Evolutionary conservation across 2,888 invertebrate genomes (phyloP).

Genomic region (Caenorhabditis panamensis): DNA sequence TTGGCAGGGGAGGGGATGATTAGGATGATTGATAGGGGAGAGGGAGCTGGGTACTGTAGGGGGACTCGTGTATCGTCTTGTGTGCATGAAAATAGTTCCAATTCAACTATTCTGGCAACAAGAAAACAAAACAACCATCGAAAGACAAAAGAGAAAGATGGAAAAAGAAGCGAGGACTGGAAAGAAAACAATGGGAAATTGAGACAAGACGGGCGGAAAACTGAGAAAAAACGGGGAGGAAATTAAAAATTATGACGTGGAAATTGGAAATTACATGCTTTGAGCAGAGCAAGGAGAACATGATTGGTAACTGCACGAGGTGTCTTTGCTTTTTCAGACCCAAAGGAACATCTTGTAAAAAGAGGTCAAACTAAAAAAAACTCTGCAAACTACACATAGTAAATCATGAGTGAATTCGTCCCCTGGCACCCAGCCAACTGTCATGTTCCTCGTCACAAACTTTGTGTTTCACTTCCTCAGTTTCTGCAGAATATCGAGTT

Average conservation of each 20-base stretch:
- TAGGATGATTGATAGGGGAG: neutral
- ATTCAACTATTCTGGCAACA: neutral
- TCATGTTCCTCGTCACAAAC: conserved; percentile 6
- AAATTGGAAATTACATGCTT: conserved; percentile 9
- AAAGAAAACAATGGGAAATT: neutral
- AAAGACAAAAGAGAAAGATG: neutral
- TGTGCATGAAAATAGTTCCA: too few species aligned
- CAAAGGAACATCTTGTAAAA: too few species aligned
- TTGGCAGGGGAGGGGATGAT: too few species aligned
- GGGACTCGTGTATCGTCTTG: too few species aligned
- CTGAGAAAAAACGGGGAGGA: neutral
- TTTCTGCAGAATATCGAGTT: neutral
- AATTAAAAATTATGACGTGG: conserved; percentile 39
- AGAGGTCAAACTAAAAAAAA: neutral
- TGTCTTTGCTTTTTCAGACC: too few species aligned
- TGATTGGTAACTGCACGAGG: too few species aligned
- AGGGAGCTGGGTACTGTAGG: neutral
- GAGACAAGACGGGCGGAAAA: neutral
- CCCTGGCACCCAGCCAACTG: conserved; percentile 16
- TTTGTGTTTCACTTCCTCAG: neutral
- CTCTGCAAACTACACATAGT: neutral
- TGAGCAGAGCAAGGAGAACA: neutral
- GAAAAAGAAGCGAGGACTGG: neutral
- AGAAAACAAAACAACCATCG: neutral
- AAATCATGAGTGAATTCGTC: neutral